phyloP scores from a whole-genome alignment of 1,140 invertebrate species.

The Heterodera carotae region DNA sequence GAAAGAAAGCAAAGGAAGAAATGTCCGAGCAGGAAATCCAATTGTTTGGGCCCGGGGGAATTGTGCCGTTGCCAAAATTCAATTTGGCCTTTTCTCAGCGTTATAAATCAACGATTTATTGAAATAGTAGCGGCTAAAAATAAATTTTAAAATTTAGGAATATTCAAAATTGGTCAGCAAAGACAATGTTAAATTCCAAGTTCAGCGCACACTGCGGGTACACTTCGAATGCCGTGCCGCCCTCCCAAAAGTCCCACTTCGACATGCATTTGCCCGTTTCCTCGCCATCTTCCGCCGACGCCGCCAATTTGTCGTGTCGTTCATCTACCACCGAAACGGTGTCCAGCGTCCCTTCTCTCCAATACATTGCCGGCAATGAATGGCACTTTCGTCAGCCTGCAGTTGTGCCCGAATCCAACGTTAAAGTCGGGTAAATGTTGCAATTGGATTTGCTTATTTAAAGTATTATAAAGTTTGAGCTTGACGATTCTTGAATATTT shows the following conservation, averaged over 20 bases:
- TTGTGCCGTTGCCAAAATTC: slow-evolving; percentile 2
- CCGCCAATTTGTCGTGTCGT: slow-evolving; percentile 1
- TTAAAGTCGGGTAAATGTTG: not conserved
- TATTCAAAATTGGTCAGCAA: not conserved
- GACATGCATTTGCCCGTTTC: not conserved
- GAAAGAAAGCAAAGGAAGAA: not conserved
- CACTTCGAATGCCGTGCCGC: not conserved
- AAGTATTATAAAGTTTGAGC: too few relatives aligned
- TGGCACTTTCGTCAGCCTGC: not conserved
- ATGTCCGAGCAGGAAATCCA: not conserved
- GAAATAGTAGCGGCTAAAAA: not conserved
- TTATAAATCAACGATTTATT: slow-evolving; percentile 3
- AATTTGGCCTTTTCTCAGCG: slow-evolving; percentile 3
- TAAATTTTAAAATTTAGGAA: not conserved
- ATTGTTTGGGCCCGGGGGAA: not conserved
- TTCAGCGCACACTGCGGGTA: not conserved
- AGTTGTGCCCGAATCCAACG: not conserved
- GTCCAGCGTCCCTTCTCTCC: slow-evolving; percentile 7
- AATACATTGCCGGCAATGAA: not conserved
- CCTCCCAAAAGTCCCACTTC: not conserved
- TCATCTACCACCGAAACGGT: slow-evolving; percentile 14
- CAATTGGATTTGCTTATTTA: not conserved
- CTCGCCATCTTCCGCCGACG: not conserved
- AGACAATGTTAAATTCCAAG: not conserved
- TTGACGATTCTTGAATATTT: too few relatives aligned